phyloP scores from a whole-genome alignment of 2,888 invertebrate genomes.

The Rhagonycha fulva region DNA sequence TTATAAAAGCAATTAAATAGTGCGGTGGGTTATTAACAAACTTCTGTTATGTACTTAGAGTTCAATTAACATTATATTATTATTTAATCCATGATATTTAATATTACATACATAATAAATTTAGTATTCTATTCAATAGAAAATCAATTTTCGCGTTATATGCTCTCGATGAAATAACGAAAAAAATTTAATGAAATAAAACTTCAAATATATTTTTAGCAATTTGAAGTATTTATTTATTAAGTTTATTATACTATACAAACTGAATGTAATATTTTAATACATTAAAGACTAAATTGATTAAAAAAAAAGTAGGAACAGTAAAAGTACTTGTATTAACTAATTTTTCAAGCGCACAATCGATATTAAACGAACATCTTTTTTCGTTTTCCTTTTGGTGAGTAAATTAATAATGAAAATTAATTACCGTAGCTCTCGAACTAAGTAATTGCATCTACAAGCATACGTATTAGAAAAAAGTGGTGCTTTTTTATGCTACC shows the following conservation, averaged over 20 bases:
- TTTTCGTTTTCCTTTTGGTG: background rate
- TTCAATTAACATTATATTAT: too few relatives aligned
- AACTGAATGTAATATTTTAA: background rate
- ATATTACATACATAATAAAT: too few relatives aligned
- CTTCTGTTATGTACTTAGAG: too few relatives aligned
- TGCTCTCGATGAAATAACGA: too few relatives aligned
- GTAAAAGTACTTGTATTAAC: background rate
- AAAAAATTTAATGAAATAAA: background rate
- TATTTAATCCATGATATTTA: too few relatives aligned
- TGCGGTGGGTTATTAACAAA: too few relatives aligned
- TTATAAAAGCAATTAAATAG: too few relatives aligned
- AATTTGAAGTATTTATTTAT: background rate
- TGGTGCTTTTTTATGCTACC: background rate
- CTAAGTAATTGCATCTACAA: background rate
- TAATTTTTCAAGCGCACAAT: background rate
- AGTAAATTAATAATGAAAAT: background rate
- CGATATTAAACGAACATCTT: background rate
- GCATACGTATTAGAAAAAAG: background rate
- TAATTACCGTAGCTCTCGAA: background rate
- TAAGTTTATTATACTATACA: background rate
- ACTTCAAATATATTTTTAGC: background rate
- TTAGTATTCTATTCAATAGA: too few relatives aligned
- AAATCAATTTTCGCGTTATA: too few relatives aligned
- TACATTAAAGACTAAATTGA: background rate
- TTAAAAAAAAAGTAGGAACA: background rate